A percentile compares a stretch with the other conserved stretches of the same genome.
Evolutionary conservation across 2,113 vertebrate genomes (phyloP).

Genomic region (Microcebus tavaratra): DNA sequence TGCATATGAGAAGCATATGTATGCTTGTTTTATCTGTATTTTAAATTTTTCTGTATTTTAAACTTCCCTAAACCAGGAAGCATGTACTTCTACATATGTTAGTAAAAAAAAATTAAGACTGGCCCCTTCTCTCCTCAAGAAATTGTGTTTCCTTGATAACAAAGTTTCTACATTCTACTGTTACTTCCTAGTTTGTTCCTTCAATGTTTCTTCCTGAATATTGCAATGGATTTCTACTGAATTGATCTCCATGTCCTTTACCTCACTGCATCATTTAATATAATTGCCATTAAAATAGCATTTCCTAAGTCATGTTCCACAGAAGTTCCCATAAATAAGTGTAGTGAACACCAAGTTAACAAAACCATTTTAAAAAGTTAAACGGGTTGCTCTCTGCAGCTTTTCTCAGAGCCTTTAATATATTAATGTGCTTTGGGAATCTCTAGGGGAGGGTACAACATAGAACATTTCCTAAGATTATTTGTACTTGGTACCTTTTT

Average conservation of each 20-base stretch:
- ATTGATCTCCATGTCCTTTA: background rate
- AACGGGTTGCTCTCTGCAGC: background rate
- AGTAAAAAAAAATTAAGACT: background rate
- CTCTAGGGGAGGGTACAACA: background rate
- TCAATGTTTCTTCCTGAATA: background rate
- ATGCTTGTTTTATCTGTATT: background rate
- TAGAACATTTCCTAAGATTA: constrained; percentile 10
- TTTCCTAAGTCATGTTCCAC: background rate
- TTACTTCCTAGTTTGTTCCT: background rate
- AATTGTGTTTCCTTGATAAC: background rate
- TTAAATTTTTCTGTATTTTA: background rate
- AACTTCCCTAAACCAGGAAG: no score
- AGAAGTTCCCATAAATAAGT: background rate
- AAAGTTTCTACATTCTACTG: background rate
- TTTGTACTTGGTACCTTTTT: background rate
- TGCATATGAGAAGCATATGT: background rate
- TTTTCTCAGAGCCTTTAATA: background rate
- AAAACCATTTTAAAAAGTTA: background rate
- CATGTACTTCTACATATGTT: background rate
- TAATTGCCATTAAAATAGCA: background rate
- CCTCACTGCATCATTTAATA: background rate
- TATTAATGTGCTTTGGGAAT: background rate
- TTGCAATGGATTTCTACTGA: background rate
- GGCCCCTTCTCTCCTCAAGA: background rate
- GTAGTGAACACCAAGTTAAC: background rate